A percentile compares a stretch with the other conserved stretches of the same genome.
Evolutionary conservation across 64 coral and sea anemone genomes (phyloP).

Genomic region (Actinia tenebrosa): DNA sequence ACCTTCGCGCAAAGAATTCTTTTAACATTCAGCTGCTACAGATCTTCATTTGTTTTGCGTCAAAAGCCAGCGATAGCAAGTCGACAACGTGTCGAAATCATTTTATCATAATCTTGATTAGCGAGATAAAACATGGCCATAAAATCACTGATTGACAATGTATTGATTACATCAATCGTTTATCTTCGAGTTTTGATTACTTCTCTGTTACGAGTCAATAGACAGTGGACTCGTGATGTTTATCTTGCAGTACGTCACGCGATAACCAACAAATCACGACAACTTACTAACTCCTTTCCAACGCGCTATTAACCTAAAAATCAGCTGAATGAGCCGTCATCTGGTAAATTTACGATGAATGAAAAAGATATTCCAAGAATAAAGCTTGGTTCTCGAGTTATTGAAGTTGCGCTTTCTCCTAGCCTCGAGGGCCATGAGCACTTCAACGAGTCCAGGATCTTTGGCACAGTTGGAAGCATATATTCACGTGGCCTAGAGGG

Average conservation of each 20-base stretch:
- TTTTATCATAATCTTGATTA: not conserved
- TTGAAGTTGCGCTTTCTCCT: not conserved
- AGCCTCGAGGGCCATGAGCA: not conserved
- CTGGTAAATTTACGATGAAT: not conserved
- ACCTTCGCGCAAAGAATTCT: not conserved
- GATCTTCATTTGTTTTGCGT: not conserved
- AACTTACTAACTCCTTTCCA: not conserved
- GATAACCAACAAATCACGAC: conserved; percentile 1
- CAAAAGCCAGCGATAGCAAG: not conserved
- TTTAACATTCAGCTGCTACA: not conserved
- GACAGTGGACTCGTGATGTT: not conserved
- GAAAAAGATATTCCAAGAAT: not conserved
- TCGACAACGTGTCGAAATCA: conserved; percentile 12
- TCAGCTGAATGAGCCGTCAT: not conserved
- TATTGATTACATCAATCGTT: conserved; percentile 11
- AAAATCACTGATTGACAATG: not conserved
- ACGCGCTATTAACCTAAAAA: not conserved
- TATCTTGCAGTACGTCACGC: not conserved
- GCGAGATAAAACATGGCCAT: not conserved
- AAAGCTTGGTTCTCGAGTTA: not conserved
- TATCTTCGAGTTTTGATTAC: not conserved
- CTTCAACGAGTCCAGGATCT: not conserved
- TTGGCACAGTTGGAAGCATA: conserved; percentile 3
- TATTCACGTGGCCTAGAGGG: not conserved
- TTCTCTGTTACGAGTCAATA: conserved; percentile 7